A percentile compares a stretch with the other conserved stretches of the same genome.
Evolutionary conservation across 1,140 invertebrate species (phyloP).

Genomic region (Oryzaephilus surinamensis): DNA sequence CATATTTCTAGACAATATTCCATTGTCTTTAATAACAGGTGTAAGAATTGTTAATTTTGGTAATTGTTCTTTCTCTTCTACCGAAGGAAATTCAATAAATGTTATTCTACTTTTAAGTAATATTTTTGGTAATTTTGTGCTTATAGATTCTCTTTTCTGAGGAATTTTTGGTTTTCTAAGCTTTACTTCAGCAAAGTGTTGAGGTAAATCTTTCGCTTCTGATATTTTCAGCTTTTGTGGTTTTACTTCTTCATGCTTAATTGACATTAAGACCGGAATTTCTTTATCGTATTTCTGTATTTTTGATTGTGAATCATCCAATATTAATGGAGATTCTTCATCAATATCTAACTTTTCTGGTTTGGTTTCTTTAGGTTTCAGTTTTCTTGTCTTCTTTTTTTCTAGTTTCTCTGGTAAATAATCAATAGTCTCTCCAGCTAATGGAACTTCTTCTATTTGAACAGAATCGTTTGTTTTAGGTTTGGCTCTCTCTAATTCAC

Average conservation of each 20-base stretch:
- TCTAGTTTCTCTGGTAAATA: too few relatives aligned
- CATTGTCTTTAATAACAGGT: constrained; percentile 45
- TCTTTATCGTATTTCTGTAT: too few relatives aligned
- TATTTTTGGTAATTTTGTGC: constrained; percentile 48
- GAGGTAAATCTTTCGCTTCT: constrained; percentile 13
- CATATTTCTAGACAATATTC: constrained; percentile 56
- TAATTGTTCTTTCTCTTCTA: constrained; percentile 36
- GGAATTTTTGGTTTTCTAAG: constrained; percentile 26
- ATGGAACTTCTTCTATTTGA: not conserved
- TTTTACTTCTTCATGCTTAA: too few relatives aligned
- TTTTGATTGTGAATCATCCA: too few relatives aligned
- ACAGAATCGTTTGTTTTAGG: too few relatives aligned
- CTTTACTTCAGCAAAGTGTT: constrained; percentile 33
- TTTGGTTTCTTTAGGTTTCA: constrained; percentile 16
- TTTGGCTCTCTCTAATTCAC: too few relatives aligned
- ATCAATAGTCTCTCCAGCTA: not conserved
- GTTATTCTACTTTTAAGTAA: constrained; percentile 54
- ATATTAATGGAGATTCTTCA: constrained; percentile 7
- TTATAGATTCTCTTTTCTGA: constrained; percentile 32
- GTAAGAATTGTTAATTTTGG: too few relatives aligned
- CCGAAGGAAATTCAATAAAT: constrained; percentile 49
- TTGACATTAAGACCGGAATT: too few relatives aligned
- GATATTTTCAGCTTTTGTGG: constrained; percentile 35
- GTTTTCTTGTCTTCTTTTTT: constrained; percentile 26
- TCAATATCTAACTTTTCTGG: constrained; percentile 1